Evolutionary conservation across 53 echinoderm and acorn worm genomes (phyloP), one percentile per base, ranked within the genome.

Genomic region (Paracentrotus lividus): DNA sequence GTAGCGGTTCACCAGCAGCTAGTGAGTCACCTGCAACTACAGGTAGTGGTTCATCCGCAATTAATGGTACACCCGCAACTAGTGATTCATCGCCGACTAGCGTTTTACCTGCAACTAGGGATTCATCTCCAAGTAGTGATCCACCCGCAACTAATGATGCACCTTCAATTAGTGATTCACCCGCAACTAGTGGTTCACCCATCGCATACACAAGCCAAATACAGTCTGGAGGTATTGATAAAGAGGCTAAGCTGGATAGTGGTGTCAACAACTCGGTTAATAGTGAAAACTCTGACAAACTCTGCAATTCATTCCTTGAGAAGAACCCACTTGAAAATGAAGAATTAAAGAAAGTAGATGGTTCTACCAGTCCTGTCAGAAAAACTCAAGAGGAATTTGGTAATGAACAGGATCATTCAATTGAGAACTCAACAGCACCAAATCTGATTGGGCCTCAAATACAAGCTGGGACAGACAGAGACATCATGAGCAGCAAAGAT

Each of bases 201-300:
- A 0, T 24, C 57, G 47, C 44, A 47, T 26, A 26, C 47, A 45
- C 45, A 40, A 26, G 81, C 81, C 81, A 47, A 47, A 47, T 26
- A 81, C 45, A 26, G 47, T 8, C 5, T 49, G 47, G 27, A 81
- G 81, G 9, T 81, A 47, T 1, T 81, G 81, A 81, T 47, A 47
- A 1, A n/a, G 9, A 26, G 26, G 81, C 47, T 27, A 81, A 47
- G 18, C 24, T 27, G 18, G 81, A 81, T 2, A 81, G 33, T 13
- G 47, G 44, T 47, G n/a, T 47, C 43, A 42, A 43, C 44, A 34
- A 81, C 47, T 47, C 47, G 1, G 1, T 26, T 45, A 43, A 47
- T 47, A 15, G n/a, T 45, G 49, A 81, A n/a, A 81, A 76, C 76
- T 76, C 76, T 76, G 76, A 81, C 26, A 81, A 27, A 49, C 47